phyloP scores from a whole-genome alignment of 2,888 invertebrate species.

The Cosmorhoe ocellata region DNA sequence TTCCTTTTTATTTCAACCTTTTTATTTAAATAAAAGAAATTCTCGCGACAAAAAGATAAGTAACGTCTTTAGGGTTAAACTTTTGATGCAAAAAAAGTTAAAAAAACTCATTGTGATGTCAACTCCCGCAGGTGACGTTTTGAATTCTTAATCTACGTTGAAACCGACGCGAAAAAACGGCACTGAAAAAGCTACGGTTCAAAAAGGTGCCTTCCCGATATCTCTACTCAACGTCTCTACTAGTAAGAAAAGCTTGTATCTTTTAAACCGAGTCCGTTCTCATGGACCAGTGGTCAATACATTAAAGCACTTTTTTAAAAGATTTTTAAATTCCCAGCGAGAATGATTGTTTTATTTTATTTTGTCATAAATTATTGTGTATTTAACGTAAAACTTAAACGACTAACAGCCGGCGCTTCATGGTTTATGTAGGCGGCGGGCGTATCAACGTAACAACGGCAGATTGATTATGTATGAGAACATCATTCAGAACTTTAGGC shows the following conservation, averaged over 20 bases:
- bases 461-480: conserved; percentile 50
- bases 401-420: conserved; percentile 22
- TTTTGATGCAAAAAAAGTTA: not conserved
- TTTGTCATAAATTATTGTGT: not conserved
- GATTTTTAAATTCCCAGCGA: too few species aligned
- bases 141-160: too few species aligned
- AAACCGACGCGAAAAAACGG: too few species aligned
- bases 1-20: not conserved
- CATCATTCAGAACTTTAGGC: conserved; percentile 26
- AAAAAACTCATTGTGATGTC: not conserved
- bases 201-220: too few species aligned
- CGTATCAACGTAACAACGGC: conserved; percentile 39
- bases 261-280: too few species aligned
- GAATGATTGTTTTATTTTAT: too few species aligned
- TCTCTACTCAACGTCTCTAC: too few species aligned
- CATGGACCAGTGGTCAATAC: too few species aligned
- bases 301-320: too few species aligned
- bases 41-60: not conserved
- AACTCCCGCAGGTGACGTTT: not conserved
- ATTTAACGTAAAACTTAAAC: conserved; percentile 13
- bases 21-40: not conserved
- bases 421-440: conserved; percentile 39
- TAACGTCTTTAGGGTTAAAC: not conserved
- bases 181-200: too few species aligned
- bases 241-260: too few species aligned